Evolutionary conservation across 1,140 invertebrate species (phyloP).

Genomic region (Hypothenemus hampei): DNA sequence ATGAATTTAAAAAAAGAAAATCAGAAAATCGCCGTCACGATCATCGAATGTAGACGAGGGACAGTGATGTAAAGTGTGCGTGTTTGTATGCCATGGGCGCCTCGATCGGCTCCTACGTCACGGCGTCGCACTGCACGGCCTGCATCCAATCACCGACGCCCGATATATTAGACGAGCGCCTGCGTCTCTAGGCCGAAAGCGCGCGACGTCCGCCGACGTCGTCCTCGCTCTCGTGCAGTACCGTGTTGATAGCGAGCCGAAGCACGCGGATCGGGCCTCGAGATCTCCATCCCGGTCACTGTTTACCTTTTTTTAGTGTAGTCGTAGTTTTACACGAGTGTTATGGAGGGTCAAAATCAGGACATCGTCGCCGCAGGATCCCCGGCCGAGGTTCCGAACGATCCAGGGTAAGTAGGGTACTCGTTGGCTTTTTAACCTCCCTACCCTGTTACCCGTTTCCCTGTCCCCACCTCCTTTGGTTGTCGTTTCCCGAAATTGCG

Average conservation of each 20-base stretch:
- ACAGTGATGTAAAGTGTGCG: too few relatives aligned
- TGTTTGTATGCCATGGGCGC: conserved; percentile 19
- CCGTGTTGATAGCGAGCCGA: conserved; percentile 67
- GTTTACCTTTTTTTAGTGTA: conserved; percentile 57
- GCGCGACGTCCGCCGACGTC: conserved; percentile 38
- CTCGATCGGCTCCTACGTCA: conserved; percentile 43
- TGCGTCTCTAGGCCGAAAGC: conserved; percentile 35
- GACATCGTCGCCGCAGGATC: conserved; percentile 63
- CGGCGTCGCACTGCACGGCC: conserved; percentile 44
- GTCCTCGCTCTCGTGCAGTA: conserved; percentile 52
- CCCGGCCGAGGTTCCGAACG: conserved; percentile 80
- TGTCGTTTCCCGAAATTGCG: too few relatives aligned
- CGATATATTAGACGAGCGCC: conserved; percentile 25
- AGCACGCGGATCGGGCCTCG: conserved; percentile 59
- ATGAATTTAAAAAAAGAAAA: too few relatives aligned
- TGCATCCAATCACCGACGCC: conserved; percentile 44
- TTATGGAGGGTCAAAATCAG: conserved; percentile 67
- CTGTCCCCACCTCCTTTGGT: too few relatives aligned
- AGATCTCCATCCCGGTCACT: conserved; percentile 49
- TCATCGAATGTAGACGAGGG: too few relatives aligned
- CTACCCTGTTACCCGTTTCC: too few relatives aligned
- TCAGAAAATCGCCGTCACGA: too few relatives aligned
- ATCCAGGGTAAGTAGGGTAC: conserved; percentile 70
- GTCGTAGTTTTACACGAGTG: conserved; percentile 52
- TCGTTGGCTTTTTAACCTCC: too few relatives aligned